Base-by-base conservation (phyloP, 2,797 vertebrate species). In the Intellagama lesueurii region DNA sequence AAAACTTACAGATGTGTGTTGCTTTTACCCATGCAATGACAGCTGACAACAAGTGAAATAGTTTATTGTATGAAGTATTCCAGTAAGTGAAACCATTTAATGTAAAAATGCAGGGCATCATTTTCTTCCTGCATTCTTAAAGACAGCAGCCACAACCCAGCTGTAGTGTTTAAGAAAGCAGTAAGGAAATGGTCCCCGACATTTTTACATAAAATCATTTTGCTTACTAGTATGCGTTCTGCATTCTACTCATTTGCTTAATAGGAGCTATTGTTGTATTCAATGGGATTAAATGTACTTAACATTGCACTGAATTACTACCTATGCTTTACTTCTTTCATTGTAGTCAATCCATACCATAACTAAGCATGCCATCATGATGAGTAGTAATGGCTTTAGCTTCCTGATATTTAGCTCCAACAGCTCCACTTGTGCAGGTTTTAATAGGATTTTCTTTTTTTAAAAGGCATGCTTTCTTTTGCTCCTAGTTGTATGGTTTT, bases 1-100 rank as follows among this genome's bases (percentile, higher is more conserved):
- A 83, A 49, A 94, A 94, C 87, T 92, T 95, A 93, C 90, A 95
- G 93, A 94, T 93, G 91, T 93, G 90, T 92, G 86, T 83, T 93
- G 81, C 85, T 95, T 94, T 88, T 95, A 89, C 88, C 88, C 77
- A 76, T 87, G 92, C 89, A 92, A 84, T 90, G 93, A 83, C 86
- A 93, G 88, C 93, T 94, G 91, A 93, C 90, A 91, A 93, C 85
- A 87, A 92, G 88, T 90, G 93, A 92, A 93, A 92, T 93, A 92
- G 90, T 93, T 76, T 85, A 86, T 85, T 89, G 66, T 86, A 93
- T 92, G 85, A 91, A 90, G 32, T 32, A 52, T 69, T 35, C n/a
- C 77, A 83, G 73, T 52, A 83, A 83, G 22, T 11, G 35, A 89
- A 91, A 89, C 30, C 16, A 32, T 83, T 88, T 92, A 60, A 76